Base-by-base conservation (phyloP, 2,113 vertebrate genomes). In the Thalassoma bifasciatum region DNA sequence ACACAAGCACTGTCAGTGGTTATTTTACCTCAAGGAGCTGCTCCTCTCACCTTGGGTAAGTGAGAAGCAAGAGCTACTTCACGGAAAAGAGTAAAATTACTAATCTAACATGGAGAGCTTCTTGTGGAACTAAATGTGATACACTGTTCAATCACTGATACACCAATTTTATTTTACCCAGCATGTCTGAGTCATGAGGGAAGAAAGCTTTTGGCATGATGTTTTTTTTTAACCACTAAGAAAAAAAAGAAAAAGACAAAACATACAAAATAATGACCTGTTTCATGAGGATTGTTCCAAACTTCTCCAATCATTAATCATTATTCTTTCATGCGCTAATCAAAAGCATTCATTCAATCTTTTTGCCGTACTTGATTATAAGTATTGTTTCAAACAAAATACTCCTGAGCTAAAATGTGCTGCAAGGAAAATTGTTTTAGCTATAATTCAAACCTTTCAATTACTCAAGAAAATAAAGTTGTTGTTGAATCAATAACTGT, bases 41-140 rank as follows among this genome's bases (percentile, higher is more conserved):
- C 42, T 51, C 3, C 30, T 67, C 42, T 60, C 0, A 1, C 11
- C 51, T 66, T 46, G 66, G n/a, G 46, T 69, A 64, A 79, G 56
- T 62, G n/a, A 50, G 36, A 72, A 21, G 49, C 47, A 8, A 23
- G 42, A 57, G 54, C 73, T 7, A 22, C 58, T 59, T 49, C 10
- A 38, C 30, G 12, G 4, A 23, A 30, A 67, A 8, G 52, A 49
- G 17, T 40, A 13, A 54, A 44, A 0, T 4, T 40, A 57, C 1
- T 24, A 38, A 54, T 44, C 13, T 49, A 59, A 52, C 23, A 30
- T 2, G 19, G 14, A n/a, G 6, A 10, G n/a, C 7, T 14, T 40
- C 46, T 64, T 8, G 4, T 38, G 30, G 22, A 50, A 24, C 1
- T 8, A 36, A 24, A 65, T 17, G 10, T 63, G 12, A 36, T 72